phyloP scores from a whole-genome alignment of 2,797 vertebrate species.

The Lithobates sylvaticus region DNA sequence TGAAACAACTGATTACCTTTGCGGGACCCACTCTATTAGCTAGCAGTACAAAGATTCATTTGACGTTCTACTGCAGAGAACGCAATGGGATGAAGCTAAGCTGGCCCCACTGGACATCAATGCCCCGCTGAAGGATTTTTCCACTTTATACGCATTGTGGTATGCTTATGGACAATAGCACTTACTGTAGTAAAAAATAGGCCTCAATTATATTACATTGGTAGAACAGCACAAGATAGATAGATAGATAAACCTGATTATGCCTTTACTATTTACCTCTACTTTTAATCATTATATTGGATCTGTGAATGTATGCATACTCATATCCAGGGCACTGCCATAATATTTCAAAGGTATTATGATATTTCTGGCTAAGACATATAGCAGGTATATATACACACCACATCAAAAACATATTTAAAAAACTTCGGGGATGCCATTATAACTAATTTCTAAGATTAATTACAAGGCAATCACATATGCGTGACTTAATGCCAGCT shows the following conservation, averaged over 20 bases:
- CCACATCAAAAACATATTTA: neutral
- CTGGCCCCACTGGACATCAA: neutral
- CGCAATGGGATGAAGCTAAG: neutral
- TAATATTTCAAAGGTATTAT: neutral
- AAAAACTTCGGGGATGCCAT: conserved; percentile 28
- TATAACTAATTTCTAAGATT: conserved; percentile 32
- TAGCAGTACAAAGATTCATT: neutral
- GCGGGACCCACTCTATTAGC: too few species aligned
- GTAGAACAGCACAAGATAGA: too few species aligned
- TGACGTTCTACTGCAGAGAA: neutral
- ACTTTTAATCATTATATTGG: neutral
- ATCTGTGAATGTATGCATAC: neutral
- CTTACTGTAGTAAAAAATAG: neutral
- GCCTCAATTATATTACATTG: neutral
- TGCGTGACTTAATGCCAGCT: conserved; percentile 54
- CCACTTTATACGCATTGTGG: too few species aligned
- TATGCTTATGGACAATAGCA: too few species aligned
- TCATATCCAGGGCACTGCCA: neutral
- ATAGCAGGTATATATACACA: neutral
- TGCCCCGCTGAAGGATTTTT: neutral
- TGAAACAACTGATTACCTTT: neutral
- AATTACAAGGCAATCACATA: conserved; percentile 38
- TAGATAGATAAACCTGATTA: neutral
- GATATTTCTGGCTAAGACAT: neutral
- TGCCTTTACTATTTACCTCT: neutral